phyloP scores from a whole-genome alignment of 30 jellyfish, hydroid and myxozoan species.

The Chrysaora quinquecirrha region DNA sequence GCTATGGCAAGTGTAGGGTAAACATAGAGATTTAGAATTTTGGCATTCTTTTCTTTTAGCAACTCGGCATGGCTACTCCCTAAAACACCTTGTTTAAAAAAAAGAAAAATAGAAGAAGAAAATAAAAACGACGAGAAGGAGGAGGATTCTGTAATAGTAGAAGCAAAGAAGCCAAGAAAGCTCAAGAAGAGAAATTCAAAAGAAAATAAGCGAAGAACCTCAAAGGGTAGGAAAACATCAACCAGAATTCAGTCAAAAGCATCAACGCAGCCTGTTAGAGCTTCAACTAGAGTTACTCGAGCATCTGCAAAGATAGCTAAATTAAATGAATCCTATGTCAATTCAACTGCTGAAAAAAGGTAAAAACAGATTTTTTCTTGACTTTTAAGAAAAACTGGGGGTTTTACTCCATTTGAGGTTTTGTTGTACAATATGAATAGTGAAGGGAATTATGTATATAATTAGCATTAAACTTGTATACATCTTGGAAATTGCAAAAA shows the following conservation, averaged over 20 bases:
- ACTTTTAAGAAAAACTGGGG: too few relatives aligned
- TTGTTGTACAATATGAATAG: too few relatives aligned
- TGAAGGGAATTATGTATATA: too few relatives aligned
- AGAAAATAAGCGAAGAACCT: conserved; percentile 5
- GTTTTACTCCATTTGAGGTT: too few relatives aligned
- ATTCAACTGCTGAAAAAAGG: neutral
- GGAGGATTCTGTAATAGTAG: neutral
- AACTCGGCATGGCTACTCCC: conserved; percentile 14
- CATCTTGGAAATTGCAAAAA: too few relatives aligned
- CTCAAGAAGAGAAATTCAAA: conserved; percentile 29
- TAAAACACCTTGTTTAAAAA: conserved; percentile 24
- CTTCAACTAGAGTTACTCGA: conserved; percentile 17
- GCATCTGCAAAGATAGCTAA: neutral
- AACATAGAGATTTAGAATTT: too few relatives aligned
- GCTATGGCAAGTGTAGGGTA: too few relatives aligned
- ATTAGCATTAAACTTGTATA: too few relatives aligned
- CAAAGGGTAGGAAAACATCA: too few relatives aligned
- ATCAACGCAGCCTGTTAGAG: neutral
- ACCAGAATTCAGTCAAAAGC: conserved; percentile 5
- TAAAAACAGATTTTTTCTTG: too few relatives aligned
- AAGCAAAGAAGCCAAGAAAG: conserved; percentile 36
- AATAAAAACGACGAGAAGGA: neutral
- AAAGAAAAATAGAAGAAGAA: conserved; percentile 15
- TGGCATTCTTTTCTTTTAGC: too few relatives aligned
- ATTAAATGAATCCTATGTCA: neutral